Evolutionary conservation across 2,888 invertebrate genomes (phyloP).

Genomic region (Nemotelus nigrinus): DNA sequence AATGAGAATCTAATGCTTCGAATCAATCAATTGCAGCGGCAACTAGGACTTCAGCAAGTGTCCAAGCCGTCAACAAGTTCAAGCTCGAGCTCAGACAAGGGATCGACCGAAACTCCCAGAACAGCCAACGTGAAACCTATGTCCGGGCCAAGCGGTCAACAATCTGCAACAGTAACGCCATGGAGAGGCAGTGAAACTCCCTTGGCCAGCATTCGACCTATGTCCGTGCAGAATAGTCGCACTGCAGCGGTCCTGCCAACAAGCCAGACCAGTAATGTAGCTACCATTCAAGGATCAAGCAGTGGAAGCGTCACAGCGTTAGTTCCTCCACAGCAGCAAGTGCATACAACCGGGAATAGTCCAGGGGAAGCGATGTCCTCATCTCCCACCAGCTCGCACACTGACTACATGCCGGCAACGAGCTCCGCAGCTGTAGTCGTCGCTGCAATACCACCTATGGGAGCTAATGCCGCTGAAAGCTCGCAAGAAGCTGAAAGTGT

Average conservation of each 20-base stretch:
- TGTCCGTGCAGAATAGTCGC: conserved; percentile 77
- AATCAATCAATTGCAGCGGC: conserved; percentile 74
- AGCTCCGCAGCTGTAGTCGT: conserved; percentile 73
- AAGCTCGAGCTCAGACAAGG: conserved; percentile 69
- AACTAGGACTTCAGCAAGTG: conserved; percentile 71
- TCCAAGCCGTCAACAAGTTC: conserved; percentile 77
- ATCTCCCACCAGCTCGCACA: conserved; percentile 78
- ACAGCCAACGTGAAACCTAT: conserved; percentile 96
- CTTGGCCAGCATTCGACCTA: conserved; percentile 91
- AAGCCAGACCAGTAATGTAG: conserved; percentile 68
- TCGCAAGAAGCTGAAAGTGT: conserved; percentile 65
- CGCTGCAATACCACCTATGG: conserved; percentile 74
- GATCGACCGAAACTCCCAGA: conserved; percentile 71
- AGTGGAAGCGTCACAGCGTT: conserved; percentile 66
- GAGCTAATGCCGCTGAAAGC: conserved; percentile 63
- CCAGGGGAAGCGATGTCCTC: conserved; percentile 69
- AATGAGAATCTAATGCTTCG: conserved; percentile 78
- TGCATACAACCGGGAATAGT: conserved; percentile 67
- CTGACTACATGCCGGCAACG: conserved; percentile 87
- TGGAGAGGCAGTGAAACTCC: conserved; percentile 84
- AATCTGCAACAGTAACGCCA: conserved; percentile 69
- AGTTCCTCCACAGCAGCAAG: conserved; percentile 72
- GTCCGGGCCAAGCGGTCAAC: conserved; percentile 73
- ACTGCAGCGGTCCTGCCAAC: conserved; percentile 84
- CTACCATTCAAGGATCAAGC: conserved; percentile 57